Base-by-base conservation (phyloP, 2,888 invertebrate species). In the Drosophila gaucha region DNA sequence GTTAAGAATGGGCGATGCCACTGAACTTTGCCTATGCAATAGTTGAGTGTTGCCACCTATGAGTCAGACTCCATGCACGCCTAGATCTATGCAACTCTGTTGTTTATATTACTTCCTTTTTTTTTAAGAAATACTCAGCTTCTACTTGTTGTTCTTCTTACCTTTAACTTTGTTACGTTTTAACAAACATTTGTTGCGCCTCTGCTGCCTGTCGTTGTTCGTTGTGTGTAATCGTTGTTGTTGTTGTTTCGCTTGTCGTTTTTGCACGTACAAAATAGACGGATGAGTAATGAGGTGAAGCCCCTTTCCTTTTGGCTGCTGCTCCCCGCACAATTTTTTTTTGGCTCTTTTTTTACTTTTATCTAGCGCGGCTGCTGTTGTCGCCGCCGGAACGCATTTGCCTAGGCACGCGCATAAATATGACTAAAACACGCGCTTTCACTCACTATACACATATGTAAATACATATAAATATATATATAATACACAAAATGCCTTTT, bases 101-200 rank as follows among this genome's bases (percentile, higher is more conserved):
- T 52, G 12, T 20, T 36, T 36, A 9, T 30, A 24, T 20, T 18
- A 4, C n/a, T n/a, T 28, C 1, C 5, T 22, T 10, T 16, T 41
- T 2, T 31, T 30, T 31, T 31, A 9, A 20, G 16, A 16, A 20
- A 28, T 14, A 30, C 30, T 51, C 4, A 5, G 22, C 50, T 14
- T 28, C 20, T 20, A 30, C n/a, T 33, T 20, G 16, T 50, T 55
- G 6, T 43, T 18, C 6, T 14, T 28, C 76, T 88, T 43, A 84
- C 78, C 78, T 83, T 70, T 63, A 66, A 62, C 58, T 71, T 63
- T 62, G 70, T 55, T 65, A 10, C 60, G 64, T 74, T 77, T 68
- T 46, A 57, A 51, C 80, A 86, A 86, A 84, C 82, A 83, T 83
- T 83, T 83, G 82, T 83, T 83, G 82, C 89, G 65, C 65, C 62